A percentile compares a stretch with the other conserved stretches of the same genome.
phyloP scores from a whole-genome alignment of 2,113 vertebrate genomes.

The Tauraco erythrolophus region DNA sequence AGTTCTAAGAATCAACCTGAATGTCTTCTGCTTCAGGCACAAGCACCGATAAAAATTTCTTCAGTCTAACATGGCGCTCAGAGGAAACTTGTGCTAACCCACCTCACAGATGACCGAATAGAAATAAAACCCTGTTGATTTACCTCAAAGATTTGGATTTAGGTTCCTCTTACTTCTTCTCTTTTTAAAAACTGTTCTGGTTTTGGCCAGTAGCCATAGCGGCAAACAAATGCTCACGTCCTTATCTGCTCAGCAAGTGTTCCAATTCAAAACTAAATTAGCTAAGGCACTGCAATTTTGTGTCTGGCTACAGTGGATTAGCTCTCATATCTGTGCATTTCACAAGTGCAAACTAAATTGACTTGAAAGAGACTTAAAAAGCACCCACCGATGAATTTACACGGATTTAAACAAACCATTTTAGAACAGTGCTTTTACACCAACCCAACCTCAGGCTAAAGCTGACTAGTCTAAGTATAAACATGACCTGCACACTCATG shows the following conservation, averaged over 20 bases:
- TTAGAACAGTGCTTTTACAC: neutral
- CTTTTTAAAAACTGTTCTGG: neutral
- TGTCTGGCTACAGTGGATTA: neutral
- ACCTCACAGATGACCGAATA: neutral
- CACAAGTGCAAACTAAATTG: neutral
- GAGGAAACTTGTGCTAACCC: neutral
- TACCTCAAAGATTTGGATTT: neutral
- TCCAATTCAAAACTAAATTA: conserved; percentile 10
- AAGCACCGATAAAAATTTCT: neutral
- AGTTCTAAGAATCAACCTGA: neutral
- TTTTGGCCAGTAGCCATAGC: neutral
- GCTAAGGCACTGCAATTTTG: neutral
- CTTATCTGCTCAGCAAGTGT: neutral
- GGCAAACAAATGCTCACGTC: neutral
- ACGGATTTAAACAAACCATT: neutral
- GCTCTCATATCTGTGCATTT: neutral
- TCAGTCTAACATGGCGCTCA: neutral
- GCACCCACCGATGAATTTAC: neutral
- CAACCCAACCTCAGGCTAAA: neutral
- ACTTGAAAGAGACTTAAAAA: neutral
- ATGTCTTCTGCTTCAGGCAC: neutral
- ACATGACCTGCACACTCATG: neutral
- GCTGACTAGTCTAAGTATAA: neutral
- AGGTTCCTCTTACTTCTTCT: neutral
- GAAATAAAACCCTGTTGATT: neutral